Base-by-base conservation (phyloP, 2,113 vertebrate genomes). In the Connochaetes taurinus region DNA sequence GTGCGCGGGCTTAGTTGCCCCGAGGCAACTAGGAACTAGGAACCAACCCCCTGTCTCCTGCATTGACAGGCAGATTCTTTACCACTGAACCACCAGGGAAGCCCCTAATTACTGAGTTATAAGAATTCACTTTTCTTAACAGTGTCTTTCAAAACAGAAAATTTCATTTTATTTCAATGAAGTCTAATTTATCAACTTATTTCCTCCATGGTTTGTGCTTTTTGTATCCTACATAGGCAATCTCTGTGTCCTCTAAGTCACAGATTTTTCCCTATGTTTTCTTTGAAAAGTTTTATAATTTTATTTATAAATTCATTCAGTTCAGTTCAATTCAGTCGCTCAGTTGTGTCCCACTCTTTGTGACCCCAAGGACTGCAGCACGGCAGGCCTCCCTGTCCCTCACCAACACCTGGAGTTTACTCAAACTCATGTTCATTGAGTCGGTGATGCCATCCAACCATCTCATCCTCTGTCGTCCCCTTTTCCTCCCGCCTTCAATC, bases 91-190 rank as follows among this genome's bases (percentile, higher is more conserved):
- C 40, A 76, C 71, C 21, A 15, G 12, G 36, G 71, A 43, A 76
- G 23, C 23, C 71, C 40, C 40, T 76, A 27, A 76, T 76, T 52
- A 74, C 21, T 76, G 53, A 40, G 27, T n/a, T 87, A 16, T 58
- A 90, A 50, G 53, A 14, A 29, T 78, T 82, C 40, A 17, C 81
- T 94, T 96, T 96, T 94, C 25, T 74, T 74, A 67, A 58, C 5
- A 52, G n/a, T 71, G 12, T 82, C 55, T 87, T 78, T 80, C 80
- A 43, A 85, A 62, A 74, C 58, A 85, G 45, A 50, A 80, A 96
- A 53, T 53, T 53, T 55, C 43, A 33, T 95, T 76, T 87, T 50
- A 50, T 81, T 81, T 81, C 29, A 29, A 12, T 33, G 45, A 81
- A 50, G 45, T 50, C 45, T 21, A 81, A 50, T 33, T 81, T 33